Evolutionary conservation across 2,888 invertebrate genomes (phyloP).

Genomic region (Microdon myrmicae): DNA sequence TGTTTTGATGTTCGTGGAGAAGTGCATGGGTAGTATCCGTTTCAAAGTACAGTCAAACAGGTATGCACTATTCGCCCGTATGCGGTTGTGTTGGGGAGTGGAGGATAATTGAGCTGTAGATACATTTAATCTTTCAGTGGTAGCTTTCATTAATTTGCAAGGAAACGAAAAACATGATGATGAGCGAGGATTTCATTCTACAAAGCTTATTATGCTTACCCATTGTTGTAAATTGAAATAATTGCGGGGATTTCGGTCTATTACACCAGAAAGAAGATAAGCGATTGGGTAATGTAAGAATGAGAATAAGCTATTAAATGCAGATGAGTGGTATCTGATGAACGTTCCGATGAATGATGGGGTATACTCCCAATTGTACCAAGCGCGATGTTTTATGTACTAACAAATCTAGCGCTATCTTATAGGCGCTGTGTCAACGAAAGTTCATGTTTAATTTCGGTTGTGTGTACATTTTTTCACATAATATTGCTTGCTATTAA

Average conservation of each 20-base stretch:
- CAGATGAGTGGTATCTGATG: too few relatives aligned
- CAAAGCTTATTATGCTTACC: slow-evolving; percentile 38
- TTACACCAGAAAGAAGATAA: too few relatives aligned
- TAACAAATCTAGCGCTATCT: too few relatives aligned
- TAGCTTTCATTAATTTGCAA: slow-evolving; percentile 48
- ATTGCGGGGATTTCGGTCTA: slow-evolving; percentile 39
- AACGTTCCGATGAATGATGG: too few relatives aligned
- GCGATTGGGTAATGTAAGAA: too few relatives aligned
- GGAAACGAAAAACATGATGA: slow-evolving; percentile 3
- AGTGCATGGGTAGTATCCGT: slow-evolving; percentile 38
- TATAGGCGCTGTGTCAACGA: too few relatives aligned
- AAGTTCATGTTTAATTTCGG: too few relatives aligned
- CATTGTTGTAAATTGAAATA: slow-evolving; percentile 33
- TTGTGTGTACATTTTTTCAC: too few relatives aligned
- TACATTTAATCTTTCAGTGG: slow-evolving; percentile 49
- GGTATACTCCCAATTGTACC: too few relatives aligned
- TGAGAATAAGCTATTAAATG: too few relatives aligned
- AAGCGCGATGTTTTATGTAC: too few relatives aligned
- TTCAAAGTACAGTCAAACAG: slow-evolving; percentile 42
- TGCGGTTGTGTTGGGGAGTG: slow-evolving; percentile 6
- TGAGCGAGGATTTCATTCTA: slow-evolving; percentile 4
- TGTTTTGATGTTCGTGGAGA: slow-evolving; percentile 6
- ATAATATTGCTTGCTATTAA: too few relatives aligned
- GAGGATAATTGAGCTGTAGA: slow-evolving; percentile 48
- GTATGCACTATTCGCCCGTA: neutral